These are phyloP conservation scores for Cyanocitta stelleri DNA, from an alignment of 2,113 vertebrate species.

Conservation along the genomic window DNA sequence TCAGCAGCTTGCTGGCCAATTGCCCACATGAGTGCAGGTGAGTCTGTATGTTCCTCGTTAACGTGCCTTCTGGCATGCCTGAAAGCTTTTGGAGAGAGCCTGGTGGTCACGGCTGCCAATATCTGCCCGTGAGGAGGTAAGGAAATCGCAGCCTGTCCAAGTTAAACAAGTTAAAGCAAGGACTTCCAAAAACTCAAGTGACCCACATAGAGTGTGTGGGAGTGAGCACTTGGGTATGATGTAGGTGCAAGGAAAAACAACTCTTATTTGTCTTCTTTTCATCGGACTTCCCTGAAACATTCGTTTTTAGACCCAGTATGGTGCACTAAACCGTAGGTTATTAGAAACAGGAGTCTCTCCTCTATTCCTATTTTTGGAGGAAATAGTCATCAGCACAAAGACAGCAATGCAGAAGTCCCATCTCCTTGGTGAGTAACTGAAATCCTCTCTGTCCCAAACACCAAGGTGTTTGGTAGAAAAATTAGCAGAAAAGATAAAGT, in stretches of 20 bases:
- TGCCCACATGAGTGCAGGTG: background rate
- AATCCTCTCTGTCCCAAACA: background rate
- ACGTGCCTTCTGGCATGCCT: background rate
- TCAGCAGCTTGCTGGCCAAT: background rate
- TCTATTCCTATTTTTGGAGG: background rate
- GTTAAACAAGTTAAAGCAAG: background rate
- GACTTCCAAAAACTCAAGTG: background rate
- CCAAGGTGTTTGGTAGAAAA: background rate
- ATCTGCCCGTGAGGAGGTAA: background rate
- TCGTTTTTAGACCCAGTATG: background rate
- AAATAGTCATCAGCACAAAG: background rate
- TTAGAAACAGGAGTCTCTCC: background rate
- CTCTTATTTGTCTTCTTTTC: background rate
- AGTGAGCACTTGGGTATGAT: background rate
- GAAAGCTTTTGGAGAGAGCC: background rate
- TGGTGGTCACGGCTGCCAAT: background rate
- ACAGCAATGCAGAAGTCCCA: background rate
- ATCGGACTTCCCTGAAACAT: background rate
- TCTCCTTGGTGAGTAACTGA: background rate
- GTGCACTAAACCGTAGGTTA: background rate
- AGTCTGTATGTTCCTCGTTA: background rate
- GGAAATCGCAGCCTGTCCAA: background rate
- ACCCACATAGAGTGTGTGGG: rapidly evolving
- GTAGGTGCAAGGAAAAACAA: background rate
- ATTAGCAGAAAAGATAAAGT: background rate